phyloP scores from a whole-genome alignment of 2,888 invertebrate genomes.

The Morinoia aosen region DNA sequence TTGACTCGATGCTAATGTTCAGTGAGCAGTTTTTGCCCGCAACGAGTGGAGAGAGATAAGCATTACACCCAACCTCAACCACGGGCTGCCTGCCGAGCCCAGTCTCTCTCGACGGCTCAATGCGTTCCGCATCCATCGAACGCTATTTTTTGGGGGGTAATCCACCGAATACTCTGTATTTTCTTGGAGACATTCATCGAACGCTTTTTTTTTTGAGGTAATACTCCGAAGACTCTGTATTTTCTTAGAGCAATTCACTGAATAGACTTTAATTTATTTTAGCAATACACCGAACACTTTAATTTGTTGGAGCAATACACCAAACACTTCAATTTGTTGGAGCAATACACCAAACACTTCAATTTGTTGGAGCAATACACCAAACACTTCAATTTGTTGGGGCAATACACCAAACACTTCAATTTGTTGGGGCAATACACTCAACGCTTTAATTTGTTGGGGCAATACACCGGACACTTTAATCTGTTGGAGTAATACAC shows the following conservation, averaged over 20 bases:
- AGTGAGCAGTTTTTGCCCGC: constrained; percentile 29
- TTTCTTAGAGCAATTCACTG: too few relatives aligned
- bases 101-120: not conserved
- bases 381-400: not conserved
- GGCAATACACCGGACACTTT: not conserved
- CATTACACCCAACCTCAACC: not conserved
- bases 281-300: too few relatives aligned
- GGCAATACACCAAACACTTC: not conserved
- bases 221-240: too few relatives aligned
- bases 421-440: not conserved
- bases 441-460: not conserved
- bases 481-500: not conserved
- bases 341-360: too few relatives aligned
- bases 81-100: not conserved
- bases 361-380: too few relatives aligned
- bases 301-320: too few relatives aligned
- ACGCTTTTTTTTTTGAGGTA: too few relatives aligned
- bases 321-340: too few relatives aligned
- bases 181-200: too few relatives aligned
- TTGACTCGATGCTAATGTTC: constrained; percentile 46
- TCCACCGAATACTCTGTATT: too few relatives aligned
- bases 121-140: not conserved
- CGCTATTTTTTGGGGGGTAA: not conserved
- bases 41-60: not conserved
- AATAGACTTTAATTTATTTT: too few relatives aligned